These are phyloP conservation scores for Ceratosolen fusciceps DNA, from an alignment of 1,140 invertebrate genomes.

Conservation along the genomic window DNA sequence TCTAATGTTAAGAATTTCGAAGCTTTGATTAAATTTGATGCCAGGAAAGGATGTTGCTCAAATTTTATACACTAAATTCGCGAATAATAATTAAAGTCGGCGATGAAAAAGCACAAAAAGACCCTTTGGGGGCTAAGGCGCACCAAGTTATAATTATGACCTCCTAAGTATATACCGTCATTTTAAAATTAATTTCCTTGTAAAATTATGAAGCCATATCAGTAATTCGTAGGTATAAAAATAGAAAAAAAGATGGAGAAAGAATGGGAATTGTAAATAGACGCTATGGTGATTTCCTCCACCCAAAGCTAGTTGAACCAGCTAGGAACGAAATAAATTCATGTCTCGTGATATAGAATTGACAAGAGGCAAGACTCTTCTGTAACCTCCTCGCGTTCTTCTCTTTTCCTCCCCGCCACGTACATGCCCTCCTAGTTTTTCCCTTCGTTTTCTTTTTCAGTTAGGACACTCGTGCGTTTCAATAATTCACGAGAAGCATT, in stretches of 20 bases:
- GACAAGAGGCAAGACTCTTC: slow-evolving; percentile 19
- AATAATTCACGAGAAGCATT: slow-evolving; percentile 51
- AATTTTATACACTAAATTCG: slow-evolving; percentile 9
- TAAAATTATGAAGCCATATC: slow-evolving; percentile 4
- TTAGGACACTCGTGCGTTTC: slow-evolving; percentile 49
- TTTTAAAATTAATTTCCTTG: slow-evolving; percentile 16
- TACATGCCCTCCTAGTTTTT: neutral
- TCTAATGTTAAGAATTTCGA: neutral
- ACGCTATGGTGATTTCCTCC: slow-evolving; percentile 23
- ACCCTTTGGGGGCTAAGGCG: neutral
- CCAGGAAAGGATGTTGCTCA: neutral
- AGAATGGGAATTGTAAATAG: slow-evolving; percentile 41
- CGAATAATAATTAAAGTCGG: slow-evolving; percentile 8
- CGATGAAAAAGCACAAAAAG: neutral
- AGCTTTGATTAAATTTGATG: slow-evolving; percentile 4
- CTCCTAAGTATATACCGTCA: slow-evolving; percentile 3
- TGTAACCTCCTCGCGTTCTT: slow-evolving; percentile 1
- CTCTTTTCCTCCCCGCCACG: neutral
- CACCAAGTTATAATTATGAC: slow-evolving; percentile 6
- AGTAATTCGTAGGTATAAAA: slow-evolving; percentile 12
- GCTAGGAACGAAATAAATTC: slow-evolving; percentile 44
- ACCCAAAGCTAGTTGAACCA: slow-evolving; percentile 1
- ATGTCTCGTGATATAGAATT: slow-evolving; percentile 48
- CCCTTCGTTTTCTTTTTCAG: too few relatives aligned
- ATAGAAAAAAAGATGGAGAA: slow-evolving; percentile 10